Conservation (phyloP, 2,113 vertebrate genomes). For the Cavia aperea region DNA sequence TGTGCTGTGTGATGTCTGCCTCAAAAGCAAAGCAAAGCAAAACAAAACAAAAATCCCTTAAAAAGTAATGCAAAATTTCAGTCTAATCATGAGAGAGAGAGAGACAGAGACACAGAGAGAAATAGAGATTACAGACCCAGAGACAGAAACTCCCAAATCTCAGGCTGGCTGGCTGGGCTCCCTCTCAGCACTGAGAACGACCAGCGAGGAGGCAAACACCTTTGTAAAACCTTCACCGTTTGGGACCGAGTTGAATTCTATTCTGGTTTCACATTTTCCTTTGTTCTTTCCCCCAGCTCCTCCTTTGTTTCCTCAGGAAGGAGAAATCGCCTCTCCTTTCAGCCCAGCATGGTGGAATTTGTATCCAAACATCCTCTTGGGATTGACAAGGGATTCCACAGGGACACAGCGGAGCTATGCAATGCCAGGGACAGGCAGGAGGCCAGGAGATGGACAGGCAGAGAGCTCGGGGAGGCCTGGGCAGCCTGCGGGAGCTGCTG, state of each 20-base stretch:
- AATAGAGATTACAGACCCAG: rapidly evolving
- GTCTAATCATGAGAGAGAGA: neutral
- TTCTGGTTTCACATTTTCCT: slow-evolving; percentile 12
- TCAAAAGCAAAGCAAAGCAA: neutral
- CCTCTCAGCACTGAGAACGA: neutral
- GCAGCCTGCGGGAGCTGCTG: neutral
- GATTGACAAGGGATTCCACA: neutral
- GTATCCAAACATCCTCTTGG: neutral
- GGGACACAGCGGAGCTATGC: neutral
- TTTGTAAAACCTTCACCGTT: neutral
- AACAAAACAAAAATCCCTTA: neutral
- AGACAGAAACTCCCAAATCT: neutral
- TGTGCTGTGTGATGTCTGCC: neutral
- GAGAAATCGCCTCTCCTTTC: neutral
- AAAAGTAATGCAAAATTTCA: neutral
- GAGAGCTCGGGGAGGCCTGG: neutral
- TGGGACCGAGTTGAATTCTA: neutral
- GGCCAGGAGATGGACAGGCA: neutral
- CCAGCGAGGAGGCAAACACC: neutral
- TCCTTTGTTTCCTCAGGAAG: neutral
- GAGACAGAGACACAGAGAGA: neutral
- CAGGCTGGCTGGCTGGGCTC: neutral
- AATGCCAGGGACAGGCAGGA: neutral
- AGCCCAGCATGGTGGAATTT: neutral
- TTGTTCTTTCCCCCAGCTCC: neutral